Conservation (phyloP, 2,888 invertebrate genomes). For the Epinotia nisella region DNA sequence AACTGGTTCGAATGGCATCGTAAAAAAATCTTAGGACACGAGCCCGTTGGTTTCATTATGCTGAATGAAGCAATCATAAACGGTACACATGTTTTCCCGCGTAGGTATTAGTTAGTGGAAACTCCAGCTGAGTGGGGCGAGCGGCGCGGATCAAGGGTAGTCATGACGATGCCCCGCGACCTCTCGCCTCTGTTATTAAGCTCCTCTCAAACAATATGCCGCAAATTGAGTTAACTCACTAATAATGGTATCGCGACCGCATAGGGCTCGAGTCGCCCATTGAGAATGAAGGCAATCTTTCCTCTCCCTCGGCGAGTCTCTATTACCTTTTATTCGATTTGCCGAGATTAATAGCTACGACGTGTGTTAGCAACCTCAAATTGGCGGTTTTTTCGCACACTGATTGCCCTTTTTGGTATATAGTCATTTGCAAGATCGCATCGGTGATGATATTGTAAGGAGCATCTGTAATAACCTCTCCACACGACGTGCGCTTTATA, state of each 20-base stretch:
- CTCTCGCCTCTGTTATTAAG: constrained; percentile 82
- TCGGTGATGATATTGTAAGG: constrained; percentile 12
- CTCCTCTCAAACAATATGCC: constrained; percentile 83
- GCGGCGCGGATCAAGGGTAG: constrained; percentile 68
- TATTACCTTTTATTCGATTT: constrained; percentile 80
- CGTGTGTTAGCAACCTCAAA: constrained; percentile 63
- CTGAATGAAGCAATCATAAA: constrained; percentile 44
- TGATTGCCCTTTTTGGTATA: constrained; percentile 51
- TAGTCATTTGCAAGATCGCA: constrained; percentile 49
- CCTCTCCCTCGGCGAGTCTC: constrained; percentile 62
- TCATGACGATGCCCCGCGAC: constrained; percentile 72
- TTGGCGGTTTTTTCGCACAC: constrained; percentile 51
- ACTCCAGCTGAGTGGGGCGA: constrained; percentile 53
- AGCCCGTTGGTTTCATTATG: constrained; percentile 45
- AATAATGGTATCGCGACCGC: constrained; percentile 80
- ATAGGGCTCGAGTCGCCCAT: constrained; percentile 71
- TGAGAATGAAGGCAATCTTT: constrained; percentile 75
- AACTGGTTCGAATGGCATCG: too few relatives aligned
- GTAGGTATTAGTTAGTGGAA: constrained; percentile 52
- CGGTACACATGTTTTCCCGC: constrained; percentile 49
- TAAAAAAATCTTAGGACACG: too few relatives aligned
- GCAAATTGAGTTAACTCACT: constrained; percentile 84
- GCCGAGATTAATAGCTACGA: constrained; percentile 75
- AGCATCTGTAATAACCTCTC: constrained; percentile 16
- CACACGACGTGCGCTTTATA: constrained; percentile 43